Conservation (phyloP, 2,113 vertebrate species). For the Ptilorrhoa leucosticta region DNA sequence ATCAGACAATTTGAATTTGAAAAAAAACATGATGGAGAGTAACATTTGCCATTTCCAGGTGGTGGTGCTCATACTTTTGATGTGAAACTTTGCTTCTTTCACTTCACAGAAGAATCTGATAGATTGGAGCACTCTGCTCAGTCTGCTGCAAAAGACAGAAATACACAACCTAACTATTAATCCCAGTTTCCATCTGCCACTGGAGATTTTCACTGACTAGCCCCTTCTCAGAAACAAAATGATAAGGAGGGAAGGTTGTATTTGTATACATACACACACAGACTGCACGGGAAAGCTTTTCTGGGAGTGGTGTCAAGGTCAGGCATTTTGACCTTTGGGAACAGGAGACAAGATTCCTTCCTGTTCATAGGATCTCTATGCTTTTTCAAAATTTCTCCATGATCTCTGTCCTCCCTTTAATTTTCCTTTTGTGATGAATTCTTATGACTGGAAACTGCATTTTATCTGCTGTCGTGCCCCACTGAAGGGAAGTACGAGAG, state of each 20-base stretch:
- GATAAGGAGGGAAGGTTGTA: neutral
- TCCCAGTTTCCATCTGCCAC: neutral
- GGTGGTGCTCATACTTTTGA: neutral
- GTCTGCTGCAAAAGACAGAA: neutral
- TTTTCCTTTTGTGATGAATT: slow-evolving; percentile 10
- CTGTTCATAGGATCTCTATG: neutral
- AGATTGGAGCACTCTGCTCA: neutral
- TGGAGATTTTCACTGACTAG: neutral
- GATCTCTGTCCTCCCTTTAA: neutral
- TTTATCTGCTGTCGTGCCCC: neutral
- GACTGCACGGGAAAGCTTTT: neutral
- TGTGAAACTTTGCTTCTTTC: neutral
- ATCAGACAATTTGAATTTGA: neutral
- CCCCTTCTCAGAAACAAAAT: neutral
- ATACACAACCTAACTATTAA: fast-evolving
- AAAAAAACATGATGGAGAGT: neutral
- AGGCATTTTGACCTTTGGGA: neutral
- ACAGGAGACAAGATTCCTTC: neutral
- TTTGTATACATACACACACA: neutral
- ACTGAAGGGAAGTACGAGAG: neutral
- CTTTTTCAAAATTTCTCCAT: neutral
- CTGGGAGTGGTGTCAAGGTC: neutral
- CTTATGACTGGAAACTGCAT: neutral
- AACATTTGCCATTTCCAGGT: neutral
- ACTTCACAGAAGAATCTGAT: neutral